These are phyloP conservation scores for Leucopternis melanops DNA, from an alignment of 2,113 vertebrate genomes.

Conservation along the genomic window DNA sequence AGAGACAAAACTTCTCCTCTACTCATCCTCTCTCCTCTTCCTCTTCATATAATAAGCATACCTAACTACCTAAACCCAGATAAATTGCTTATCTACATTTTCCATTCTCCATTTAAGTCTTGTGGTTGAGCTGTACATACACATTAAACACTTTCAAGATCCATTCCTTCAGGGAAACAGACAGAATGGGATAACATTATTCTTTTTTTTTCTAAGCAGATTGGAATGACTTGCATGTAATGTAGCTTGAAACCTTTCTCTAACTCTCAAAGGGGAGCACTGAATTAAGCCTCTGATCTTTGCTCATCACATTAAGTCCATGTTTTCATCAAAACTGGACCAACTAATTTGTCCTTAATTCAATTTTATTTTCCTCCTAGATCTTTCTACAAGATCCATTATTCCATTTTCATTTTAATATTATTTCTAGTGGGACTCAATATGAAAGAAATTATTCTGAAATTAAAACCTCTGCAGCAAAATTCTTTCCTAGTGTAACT, in stretches of 20 bases:
- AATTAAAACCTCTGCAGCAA: background rate
- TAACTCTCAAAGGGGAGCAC: background rate
- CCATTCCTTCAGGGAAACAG: background rate
- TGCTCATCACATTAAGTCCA: background rate
- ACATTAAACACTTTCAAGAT: background rate
- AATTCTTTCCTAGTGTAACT: background rate
- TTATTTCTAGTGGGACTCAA: background rate
- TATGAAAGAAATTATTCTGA: background rate
- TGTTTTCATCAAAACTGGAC: background rate
- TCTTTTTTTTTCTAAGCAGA: background rate
- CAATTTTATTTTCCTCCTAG: background rate
- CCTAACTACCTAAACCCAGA: background rate
- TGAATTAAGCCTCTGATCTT: conserved; percentile 11
- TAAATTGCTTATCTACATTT: background rate
- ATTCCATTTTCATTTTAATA: background rate
- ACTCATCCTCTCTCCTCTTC: background rate
- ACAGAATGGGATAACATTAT: background rate
- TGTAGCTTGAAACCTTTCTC: background rate
- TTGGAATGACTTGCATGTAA: background rate
- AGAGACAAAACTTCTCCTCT: background rate
- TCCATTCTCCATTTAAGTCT: background rate
- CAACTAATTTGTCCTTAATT: background rate
- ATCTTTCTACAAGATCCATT: background rate
- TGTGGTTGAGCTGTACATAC: background rate
- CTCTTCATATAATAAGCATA: background rate